These are phyloP conservation scores for Noturus placidus DNA, from an alignment of 2,113 vertebrate genomes.

Conservation along the genomic window DNA sequence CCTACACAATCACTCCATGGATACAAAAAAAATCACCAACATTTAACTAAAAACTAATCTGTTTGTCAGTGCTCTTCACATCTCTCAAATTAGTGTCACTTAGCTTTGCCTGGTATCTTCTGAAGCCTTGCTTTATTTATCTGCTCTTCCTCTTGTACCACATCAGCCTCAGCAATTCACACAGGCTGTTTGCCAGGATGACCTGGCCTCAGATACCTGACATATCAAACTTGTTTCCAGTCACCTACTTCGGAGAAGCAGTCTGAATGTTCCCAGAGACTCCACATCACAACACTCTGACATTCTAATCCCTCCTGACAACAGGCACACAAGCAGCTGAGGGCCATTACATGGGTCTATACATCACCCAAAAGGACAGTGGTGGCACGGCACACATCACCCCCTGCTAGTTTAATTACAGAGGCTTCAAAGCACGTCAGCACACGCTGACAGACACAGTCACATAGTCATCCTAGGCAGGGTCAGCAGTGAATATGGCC, in stretches of 20 bases:
- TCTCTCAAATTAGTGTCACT: not conserved
- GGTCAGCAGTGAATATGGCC: constrained; percentile 37
- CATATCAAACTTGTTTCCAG: constrained; percentile 29
- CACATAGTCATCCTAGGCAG: constrained; percentile 34
- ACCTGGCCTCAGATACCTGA: constrained; percentile 31
- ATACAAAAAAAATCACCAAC: not conserved
- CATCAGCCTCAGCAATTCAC: not conserved
- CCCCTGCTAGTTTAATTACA: constrained; percentile 64
- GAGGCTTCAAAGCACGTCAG: constrained; percentile 53
- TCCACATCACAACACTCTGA: constrained; percentile 4
- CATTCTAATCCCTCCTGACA: constrained; percentile 55
- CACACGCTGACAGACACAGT: constrained; percentile 41
- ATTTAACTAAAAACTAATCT: not conserved
- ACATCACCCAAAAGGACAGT: constrained; percentile 49
- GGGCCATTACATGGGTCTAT: constrained; percentile 51
- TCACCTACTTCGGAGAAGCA: constrained; percentile 36
- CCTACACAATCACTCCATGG: too few species aligned
- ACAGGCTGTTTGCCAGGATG: not conserved
- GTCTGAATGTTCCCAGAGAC: constrained; percentile 37
- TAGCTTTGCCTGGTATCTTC: not conserved
- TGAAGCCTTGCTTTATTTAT: constrained; percentile 6
- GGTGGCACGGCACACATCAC: constrained; percentile 30
- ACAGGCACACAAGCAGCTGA: constrained; percentile 24
- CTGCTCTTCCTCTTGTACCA: not conserved
- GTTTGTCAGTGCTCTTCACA: not conserved